Base-by-base conservation (phyloP, 2,113 vertebrate genomes). In the Cisticola juncidis region DNA sequence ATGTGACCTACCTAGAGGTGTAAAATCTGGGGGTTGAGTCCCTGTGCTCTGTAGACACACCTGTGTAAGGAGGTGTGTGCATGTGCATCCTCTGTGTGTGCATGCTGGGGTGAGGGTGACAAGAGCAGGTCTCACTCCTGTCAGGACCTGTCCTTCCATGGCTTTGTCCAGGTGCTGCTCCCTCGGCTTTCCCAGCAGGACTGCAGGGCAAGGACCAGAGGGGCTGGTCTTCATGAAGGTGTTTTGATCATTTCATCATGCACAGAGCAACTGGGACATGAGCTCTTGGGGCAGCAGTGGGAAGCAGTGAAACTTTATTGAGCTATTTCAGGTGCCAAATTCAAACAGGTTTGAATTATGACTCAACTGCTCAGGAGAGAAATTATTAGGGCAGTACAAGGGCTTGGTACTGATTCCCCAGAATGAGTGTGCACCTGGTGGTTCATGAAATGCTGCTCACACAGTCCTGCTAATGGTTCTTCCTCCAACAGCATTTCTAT, bases 71-170 rank as follows among this genome's bases (percentile, higher is more conserved):
- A 17, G 56, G 23, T 10, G 60, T 40, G 42, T 54, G 42, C n/a
- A 3, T 3, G 35, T 25, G 31, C 21, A 11, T 5, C 33, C 17
- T 7, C 40, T 42, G 42, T 5, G 13, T 6, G 54, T 4, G 14
- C 0, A 2, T 2, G 8, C 70, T 38, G 25, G 36, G 36, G 4
- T 23, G 40, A 80, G 38, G 24, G 0, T 23, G 68, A 23, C 42
- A 16, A 4, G 12, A 66, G 57, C 19, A 42, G 29, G 3, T 20
- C 53, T 38, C 8, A 11, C 22, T 70, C 40, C 47, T 73, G 24
- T 9, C 79, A 8, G 3, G 19, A 26, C 9, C 15, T 40, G 4
- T 64, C 40, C 42, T 47, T 25, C 58, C 62, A 3, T 12, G 35
- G 9, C 8, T 58, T 35, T 54, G 38, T 28, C 10, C 29, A 25